Evolutionary conservation across 2,797 vertebrate genomes (phyloP), one percentile per base, ranked within the genome.

Genomic region (Scleropages formosus): DNA sequence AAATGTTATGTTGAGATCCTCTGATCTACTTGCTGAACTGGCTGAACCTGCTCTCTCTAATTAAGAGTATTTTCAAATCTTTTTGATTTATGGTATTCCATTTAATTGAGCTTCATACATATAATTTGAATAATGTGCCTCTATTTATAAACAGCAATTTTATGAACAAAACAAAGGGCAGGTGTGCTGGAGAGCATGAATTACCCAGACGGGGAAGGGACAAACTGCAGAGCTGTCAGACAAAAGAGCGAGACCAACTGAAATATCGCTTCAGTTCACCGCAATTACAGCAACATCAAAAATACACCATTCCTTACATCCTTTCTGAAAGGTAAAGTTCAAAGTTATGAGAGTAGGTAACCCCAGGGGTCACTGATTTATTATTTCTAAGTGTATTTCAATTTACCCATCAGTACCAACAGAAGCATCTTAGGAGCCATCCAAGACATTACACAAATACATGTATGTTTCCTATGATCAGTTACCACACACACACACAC

Each of bases 91-190:
- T n/a, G 20, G 22, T 74, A 67, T 27, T 24, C 56, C 73, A 74
- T 73, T 71, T 78, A 72, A 81, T 81, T 66, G 56, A 31, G 44
- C 60, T 9, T 15, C 47, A 47, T 68, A 58, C 13, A 65, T 78
- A 66, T 80, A 49, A 77, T 79, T 79, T 78, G 13, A 75, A 66
- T 31, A 59, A 66, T 73, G 49, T 27, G 73, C 69, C 53, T 67
- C 58, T 64, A 53, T 75, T 75, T 74, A 76, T 65, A 72, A 78
- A 65, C 39, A 47, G 51, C 67, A 53, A 76, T 70, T 70, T 62
- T 53, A 58, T 47, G 31, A 62, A 76, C 16, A 77, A 74, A 79
- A 75, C 79, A 78, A 82, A 78, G 75, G 74, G 77, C 78, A 82
- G 83, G 74, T 79, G 80, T 59, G 74, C 69, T 47, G 68, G 53